These are phyloP conservation scores for Helostoma temminkii DNA, from an alignment of 2,797 vertebrate species.

Conservation along the genomic window DNA sequence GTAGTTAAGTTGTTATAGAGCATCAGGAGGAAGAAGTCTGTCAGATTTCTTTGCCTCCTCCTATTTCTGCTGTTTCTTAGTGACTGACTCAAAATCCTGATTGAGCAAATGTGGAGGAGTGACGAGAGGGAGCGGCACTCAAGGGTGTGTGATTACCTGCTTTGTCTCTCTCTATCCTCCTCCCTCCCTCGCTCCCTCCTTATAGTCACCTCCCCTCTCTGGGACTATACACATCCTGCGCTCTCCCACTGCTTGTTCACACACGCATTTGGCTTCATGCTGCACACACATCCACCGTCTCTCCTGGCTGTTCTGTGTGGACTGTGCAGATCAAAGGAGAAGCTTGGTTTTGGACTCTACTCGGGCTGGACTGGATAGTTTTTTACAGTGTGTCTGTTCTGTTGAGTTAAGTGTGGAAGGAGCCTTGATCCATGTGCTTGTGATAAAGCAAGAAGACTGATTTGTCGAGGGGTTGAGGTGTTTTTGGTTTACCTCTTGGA, in stretches of 20 bases:
- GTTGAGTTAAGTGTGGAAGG: not conserved
- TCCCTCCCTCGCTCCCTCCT: slow-evolving; percentile 24
- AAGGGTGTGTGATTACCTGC: slow-evolving; percentile 67
- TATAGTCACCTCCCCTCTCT: slow-evolving; percentile 69
- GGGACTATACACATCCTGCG: slow-evolving; percentile 68
- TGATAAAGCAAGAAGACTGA: slow-evolving; percentile 22
- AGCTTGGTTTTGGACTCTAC: slow-evolving; percentile 18
- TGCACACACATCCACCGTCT: slow-evolving; percentile 43
- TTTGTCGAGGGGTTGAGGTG: not conserved
- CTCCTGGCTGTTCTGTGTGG: slow-evolving; percentile 29
- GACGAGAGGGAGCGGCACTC: slow-evolving; percentile 56
- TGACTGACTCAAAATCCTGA: slow-evolving; percentile 59
- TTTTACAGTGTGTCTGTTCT: slow-evolving; percentile 3
- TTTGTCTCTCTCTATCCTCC: slow-evolving; percentile 21
- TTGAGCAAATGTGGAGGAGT: slow-evolving; percentile 72
- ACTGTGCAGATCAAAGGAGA: slow-evolving; percentile 41
- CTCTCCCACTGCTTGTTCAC: slow-evolving; percentile 74
- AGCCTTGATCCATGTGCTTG: slow-evolving; percentile 32
- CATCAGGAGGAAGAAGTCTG: not conserved
- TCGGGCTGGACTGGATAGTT: slow-evolving; percentile 12
- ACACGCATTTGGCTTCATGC: slow-evolving; percentile 66
- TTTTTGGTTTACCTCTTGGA: slow-evolving; percentile 12
- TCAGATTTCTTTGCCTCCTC: slow-evolving; percentile 3
- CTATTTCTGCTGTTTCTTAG: slow-evolving; percentile 1
- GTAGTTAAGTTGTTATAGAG: slow-evolving; percentile 6